Evolutionary conservation across 2,113 vertebrate species (phyloP), one percentile per base, ranked within the genome.

Genomic region (Condylura cristata): DNA sequence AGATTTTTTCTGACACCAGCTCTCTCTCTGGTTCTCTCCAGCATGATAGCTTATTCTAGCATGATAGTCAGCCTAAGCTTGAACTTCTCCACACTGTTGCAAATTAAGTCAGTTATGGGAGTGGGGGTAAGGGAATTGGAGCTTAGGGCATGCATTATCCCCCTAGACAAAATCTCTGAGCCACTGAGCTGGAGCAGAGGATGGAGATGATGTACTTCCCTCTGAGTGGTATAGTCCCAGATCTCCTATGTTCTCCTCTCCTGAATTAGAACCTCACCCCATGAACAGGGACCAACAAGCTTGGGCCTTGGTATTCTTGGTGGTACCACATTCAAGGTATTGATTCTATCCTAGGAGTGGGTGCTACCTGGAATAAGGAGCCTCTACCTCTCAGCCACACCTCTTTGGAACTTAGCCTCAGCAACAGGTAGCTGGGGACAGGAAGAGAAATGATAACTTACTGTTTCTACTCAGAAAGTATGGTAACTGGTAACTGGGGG

Each of bases 191-290:
- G 58, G 2, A 41, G 8, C 24, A 70, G 34, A 6, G 22, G 5
- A 14, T 82, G 18, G 81, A 10, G 37, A 76, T 63, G 28, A 63
- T 86, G 20, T 86, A 16, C 28, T 91, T 91, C 41, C 58, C n/a
- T 81, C 51, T 91, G 70, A 86, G 30, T 8, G 53, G 30, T 8
- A 46, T 26, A 56, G 28, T 70, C 65, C 26, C 28, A 41, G 28
- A 22, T 86, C 81, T 94, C 48, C 76, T 83, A 83, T 22, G 41
- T 44, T 84, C 90, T 95, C 22, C 90, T 95, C 26, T 70, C 34
- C 46, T 84, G 30, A 53, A 44, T 1, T 58, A 75, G 34, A 92
- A 56, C 22, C 81, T 46, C 5, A 60, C 34, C 32, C 6, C 8
- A 63, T 14, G 17, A 85, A 28, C 37, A 88, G 65, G 46, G 14